Conservation (phyloP, 2,113 vertebrate species). For the Crotalus tigris region DNA sequence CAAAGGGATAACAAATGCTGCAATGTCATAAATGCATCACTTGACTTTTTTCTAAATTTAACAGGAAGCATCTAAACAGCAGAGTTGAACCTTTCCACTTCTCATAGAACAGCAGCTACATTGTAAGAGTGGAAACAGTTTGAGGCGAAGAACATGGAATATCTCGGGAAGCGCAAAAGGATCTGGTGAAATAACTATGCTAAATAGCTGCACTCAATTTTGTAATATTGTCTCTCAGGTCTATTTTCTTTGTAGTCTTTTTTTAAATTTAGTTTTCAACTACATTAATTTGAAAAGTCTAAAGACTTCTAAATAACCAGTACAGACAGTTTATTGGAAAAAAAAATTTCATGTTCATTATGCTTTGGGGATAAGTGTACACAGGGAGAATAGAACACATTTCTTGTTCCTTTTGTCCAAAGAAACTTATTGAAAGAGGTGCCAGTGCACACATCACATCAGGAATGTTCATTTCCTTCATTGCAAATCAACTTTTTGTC, state of each 20-base stretch:
- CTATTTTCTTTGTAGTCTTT: background rate
- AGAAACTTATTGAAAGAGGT: constrained; percentile 97
- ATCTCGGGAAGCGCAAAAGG: background rate
- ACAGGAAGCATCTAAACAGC: background rate
- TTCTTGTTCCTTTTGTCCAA: constrained; percentile 94
- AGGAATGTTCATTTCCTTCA: constrained; percentile 98
- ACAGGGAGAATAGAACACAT: background rate
- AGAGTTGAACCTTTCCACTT: background rate
- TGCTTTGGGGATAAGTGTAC: background rate
- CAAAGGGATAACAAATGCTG: background rate
- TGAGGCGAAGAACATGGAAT: background rate
- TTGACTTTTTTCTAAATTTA: background rate
- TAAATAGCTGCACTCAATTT: background rate
- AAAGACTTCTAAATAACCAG: background rate
- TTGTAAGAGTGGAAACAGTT: background rate
- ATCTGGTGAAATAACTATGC: background rate
- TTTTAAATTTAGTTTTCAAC: background rate
- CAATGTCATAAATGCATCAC: background rate
- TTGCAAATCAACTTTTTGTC: constrained; percentile 85
- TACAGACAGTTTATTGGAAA: background rate
- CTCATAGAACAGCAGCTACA: background rate
- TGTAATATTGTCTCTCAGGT: background rate
- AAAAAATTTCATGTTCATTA: background rate
- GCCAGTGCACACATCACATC: constrained; percentile 95
- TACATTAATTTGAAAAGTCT: background rate